Base-by-base conservation (phyloP, 2,797 vertebrate species). In the Fringilla coelebs region DNA sequence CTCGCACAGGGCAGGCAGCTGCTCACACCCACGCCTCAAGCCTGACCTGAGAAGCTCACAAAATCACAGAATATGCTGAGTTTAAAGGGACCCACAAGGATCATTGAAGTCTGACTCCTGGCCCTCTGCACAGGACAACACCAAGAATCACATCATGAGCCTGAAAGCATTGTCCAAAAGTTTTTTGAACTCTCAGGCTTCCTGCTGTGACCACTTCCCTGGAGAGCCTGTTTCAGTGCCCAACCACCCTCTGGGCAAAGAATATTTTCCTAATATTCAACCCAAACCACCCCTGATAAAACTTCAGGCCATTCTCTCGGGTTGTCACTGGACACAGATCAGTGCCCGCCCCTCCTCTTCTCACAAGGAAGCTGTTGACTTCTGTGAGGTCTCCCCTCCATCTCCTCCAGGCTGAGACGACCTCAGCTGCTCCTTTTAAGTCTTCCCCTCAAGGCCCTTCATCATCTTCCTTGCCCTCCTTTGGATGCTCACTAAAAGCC, bases 1-100 rank as follows among this genome's bases (percentile, higher is more conserved):
- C 17, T 71, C 29, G 5, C 78, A 36, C 22, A 4, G 11, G 31
- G 8, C 8, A 19, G n/a, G 43, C n/a, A 14, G 70, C 49, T n/a
- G 31, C 65, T 45, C 7, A 13, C 49, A 31, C 3, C 32, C 24
- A 52, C 0, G 0, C 34, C 54, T 13, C 6, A 9, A 29, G 14
- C 57, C n/a, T 10, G 40, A 2, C 61, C 31, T 3, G 14, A 2
- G 9, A 38, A 45, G 7, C n/a, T 41, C 52, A 8, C 3, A 48
- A 26, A 61, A 32, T 29, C 41, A 7, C 21, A 41, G 21, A 46
- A 28, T 32, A 20, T 8, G 16, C 55, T 17, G 41, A 36, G 28
- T 1, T 81, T 26, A 40, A 88, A 68, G 9, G 8, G 22, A 81
- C 26, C 6, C 41, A 48, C 34, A 55, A 28, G 41, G 26, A 20